Evolutionary conservation across 37 sponge, comb jelly and placozoan genomes (phyloP).

Genomic region (Bolinopsis microptera): DNA sequence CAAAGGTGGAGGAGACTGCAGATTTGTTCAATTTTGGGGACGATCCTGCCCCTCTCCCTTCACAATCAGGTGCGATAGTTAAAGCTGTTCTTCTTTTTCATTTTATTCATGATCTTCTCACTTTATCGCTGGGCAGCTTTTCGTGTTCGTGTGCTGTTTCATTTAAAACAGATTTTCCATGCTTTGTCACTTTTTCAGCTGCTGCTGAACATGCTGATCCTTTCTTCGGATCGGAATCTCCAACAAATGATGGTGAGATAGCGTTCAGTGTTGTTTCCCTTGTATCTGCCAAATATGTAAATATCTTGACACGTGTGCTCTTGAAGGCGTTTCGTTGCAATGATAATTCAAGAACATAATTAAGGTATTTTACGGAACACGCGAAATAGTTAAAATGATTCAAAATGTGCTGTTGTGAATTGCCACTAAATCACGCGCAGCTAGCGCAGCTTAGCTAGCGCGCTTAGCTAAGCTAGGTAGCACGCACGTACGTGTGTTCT

Average conservation of each 20-base stretch:
- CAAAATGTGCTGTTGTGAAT: neutral
- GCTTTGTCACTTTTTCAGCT: neutral
- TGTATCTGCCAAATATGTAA: neutral
- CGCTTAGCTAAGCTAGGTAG: neutral
- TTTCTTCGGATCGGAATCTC: neutral
- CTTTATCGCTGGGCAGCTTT: no score
- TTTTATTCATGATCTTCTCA: no score
- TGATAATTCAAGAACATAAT: neutral
- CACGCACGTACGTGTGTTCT: no score
- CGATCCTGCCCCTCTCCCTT: neutral
- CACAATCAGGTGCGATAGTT: neutral
- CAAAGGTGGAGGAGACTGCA: neutral
- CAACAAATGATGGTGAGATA: neutral
- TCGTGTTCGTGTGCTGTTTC: no score
- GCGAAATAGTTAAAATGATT: neutral
- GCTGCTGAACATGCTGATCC: neutral
- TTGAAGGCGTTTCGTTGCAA: no score
- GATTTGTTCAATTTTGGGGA: neutral
- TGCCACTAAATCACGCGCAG: constrained; percentile 16
- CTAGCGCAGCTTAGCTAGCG: no score
- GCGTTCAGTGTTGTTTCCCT: neutral
- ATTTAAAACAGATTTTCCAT: no score
- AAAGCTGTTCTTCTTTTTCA: no score
- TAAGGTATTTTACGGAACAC: constrained; percentile 25
- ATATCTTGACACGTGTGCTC: neutral